Base-by-base conservation (phyloP, 2,113 vertebrate species). In the Siniperca knerii region DNA sequence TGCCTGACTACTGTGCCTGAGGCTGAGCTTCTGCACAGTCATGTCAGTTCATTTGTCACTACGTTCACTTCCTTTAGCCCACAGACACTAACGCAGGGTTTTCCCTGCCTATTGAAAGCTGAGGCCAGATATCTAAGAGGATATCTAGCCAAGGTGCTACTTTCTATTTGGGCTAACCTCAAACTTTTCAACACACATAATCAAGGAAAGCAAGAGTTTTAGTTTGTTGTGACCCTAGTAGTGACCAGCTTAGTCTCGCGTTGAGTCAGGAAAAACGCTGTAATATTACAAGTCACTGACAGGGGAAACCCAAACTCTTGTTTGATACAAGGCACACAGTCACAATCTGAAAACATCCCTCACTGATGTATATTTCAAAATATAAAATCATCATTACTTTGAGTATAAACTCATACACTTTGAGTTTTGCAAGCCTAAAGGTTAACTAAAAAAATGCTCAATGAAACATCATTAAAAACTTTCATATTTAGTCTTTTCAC, bases 21-120 rank as follows among this genome's bases (percentile, higher is more conserved):
- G n/a, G 37, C 21, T 81, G 37, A 50, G 61, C 69, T 70, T 77
- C 79, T 40, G 11, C 62, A 18, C 25, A 21, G 78, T 86, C 40
- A n/a, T 66, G 70, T 69, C 62, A 71, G 33, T 33, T 68, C 29
- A 66, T 52, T 57, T 62, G 15, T 81, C 76, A 33, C 42, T 2
- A 3, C 23, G 62, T 20, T 76, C 55, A 60, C 40, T 84, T 88
- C 62, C 83, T 68, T 65, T 37, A 37, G 33, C 65, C 66, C 44
- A 18, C 3, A 76, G 40, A 37, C 23, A 4, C 25, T 35, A 55
- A 40, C 4, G 2, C 58, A 75, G 79, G 81, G 66, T 16, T 77
- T 90, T 48, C 72, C 74, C 75, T 2, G 2, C 0, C 4, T 40
- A 4, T n/a, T 2, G 18, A 79, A 79, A 62, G 20, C 9, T 71